These are phyloP conservation scores for Orchesella flavescens DNA, from an alignment of 2,888 invertebrate species.

Conservation along the genomic window DNA sequence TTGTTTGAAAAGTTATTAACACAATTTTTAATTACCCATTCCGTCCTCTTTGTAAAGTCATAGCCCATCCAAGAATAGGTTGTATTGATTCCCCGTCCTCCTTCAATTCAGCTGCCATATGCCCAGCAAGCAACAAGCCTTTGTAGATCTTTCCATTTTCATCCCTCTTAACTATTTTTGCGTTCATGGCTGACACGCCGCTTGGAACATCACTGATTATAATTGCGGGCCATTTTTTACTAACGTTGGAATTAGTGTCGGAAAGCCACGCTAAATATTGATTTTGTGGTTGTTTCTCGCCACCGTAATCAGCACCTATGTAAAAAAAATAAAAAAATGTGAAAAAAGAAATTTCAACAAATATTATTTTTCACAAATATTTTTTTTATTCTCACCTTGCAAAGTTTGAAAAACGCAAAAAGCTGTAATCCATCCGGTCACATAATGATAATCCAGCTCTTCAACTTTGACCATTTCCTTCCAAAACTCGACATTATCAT, in stretches of 20 bases:
- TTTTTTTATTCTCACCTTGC: conserved; percentile 19
- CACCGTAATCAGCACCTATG: too few species aligned
- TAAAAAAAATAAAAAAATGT: too few species aligned
- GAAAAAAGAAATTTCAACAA: background rate
- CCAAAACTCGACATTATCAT: conserved; percentile 61
- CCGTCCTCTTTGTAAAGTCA: too few species aligned
- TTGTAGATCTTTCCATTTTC: conserved; percentile 30
- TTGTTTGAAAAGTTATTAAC: too few species aligned
- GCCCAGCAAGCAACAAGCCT: conserved; percentile 59
- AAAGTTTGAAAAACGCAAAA: conserved; percentile 60
- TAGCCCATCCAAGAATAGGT: too few species aligned
- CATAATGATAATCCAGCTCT: conserved; percentile 31
- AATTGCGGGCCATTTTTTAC: conserved; percentile 34
- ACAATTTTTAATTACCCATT: too few species aligned
- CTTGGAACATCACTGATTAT: conserved; percentile 36
- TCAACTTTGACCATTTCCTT: conserved; percentile 25
- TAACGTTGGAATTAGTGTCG: background rate
- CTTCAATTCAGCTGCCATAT: conserved; percentile 16
- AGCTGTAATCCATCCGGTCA: conserved; percentile 63
- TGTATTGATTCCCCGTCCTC: too few species aligned
- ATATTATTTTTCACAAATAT: background rate
- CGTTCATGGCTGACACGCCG: conserved; percentile 59
- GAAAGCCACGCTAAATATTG: too few species aligned
- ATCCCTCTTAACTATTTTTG: conserved; percentile 35
- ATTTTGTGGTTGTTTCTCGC: too few species aligned